These are phyloP conservation scores for Ornithoptera priamus DNA, from an alignment of 2,888 invertebrate genomes.

Conservation along the genomic window DNA sequence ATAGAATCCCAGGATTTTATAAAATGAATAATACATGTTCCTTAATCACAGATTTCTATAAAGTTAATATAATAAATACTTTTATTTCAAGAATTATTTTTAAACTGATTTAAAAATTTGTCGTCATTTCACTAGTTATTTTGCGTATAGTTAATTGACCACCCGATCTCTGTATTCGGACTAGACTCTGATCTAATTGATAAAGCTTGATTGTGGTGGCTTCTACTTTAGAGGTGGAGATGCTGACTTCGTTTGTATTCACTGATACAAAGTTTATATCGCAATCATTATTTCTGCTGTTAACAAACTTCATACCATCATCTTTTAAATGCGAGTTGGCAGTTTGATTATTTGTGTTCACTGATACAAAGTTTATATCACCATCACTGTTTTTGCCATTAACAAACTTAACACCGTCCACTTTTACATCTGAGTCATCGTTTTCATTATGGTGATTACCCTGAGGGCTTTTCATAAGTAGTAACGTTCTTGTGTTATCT, in stretches of 20 bases:
- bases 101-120: constrained; percentile 49
- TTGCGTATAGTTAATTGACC: constrained; percentile 62
- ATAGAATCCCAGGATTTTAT: too few species aligned
- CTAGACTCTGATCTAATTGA: constrained; percentile 60
- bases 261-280: constrained; percentile 57
- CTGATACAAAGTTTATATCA: constrained; percentile 54
- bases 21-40: too few species aligned
- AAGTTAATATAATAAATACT: not conserved
- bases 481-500: constrained; percentile 38
- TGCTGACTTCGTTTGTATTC: constrained; percentile 51
- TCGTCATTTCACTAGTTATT: constrained; percentile 63
- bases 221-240: constrained; percentile 46
- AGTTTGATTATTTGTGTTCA: constrained; percentile 43
- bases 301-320: constrained; percentile 39
- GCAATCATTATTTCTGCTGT: constrained; percentile 39
- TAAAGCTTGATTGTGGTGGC: constrained; percentile 52
- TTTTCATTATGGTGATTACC: constrained; percentile 30
- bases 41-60: too few species aligned
- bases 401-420: constrained; percentile 39
- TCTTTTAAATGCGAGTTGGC: constrained; percentile 41
- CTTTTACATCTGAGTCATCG: constrained; percentile 41
- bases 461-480: constrained; percentile 50
- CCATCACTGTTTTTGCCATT: constrained; percentile 39
- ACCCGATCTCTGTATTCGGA: constrained; percentile 57
- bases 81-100: not conserved